These are phyloP conservation scores for Lethenteron reissneri DNA, from an alignment of 2,113 vertebrate genomes.

Conservation along the genomic window DNA sequence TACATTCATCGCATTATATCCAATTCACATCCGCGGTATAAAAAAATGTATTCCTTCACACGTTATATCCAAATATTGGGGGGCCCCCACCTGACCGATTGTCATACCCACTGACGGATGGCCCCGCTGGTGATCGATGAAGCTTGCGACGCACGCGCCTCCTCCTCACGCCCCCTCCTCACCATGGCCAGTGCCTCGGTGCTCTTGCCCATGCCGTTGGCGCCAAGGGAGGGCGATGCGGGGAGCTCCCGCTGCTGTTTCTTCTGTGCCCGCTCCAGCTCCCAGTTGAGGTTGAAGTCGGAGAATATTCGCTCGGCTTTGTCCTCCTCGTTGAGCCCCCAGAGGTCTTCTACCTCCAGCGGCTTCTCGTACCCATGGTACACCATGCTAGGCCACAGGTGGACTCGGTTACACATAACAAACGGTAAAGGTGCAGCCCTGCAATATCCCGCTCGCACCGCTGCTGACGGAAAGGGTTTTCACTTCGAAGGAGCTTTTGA, in stretches of 20 bases:
- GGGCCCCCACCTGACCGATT: no score
- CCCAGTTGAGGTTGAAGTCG: conserved; percentile 32
- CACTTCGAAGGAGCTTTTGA: no score
- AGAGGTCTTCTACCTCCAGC: conserved; percentile 58
- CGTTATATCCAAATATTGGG: no score
- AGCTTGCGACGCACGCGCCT: no score
- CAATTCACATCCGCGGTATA: no score
- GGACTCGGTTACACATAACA: not conserved
- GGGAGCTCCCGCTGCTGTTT: conserved; percentile 16
- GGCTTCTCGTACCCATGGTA: conserved; percentile 42
- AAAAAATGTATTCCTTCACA: no score
- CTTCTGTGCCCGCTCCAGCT: conserved; percentile 25
- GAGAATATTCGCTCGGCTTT: conserved; percentile 17
- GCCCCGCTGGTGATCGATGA: no score
- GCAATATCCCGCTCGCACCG: no score
- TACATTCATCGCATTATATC: no score
- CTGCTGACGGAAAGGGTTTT: no score
- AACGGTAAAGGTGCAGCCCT: not conserved
- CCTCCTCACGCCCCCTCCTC: not conserved
- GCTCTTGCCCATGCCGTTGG: not conserved
- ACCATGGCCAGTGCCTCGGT: not conserved
- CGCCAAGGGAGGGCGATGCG: no score
- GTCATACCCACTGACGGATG: no score
- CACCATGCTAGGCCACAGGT: conserved; percentile 25
- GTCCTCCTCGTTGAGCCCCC: conserved; percentile 33